phyloP scores from a whole-genome alignment of 2,797 vertebrate genomes.

The Hemibagrus guttatus region DNA sequence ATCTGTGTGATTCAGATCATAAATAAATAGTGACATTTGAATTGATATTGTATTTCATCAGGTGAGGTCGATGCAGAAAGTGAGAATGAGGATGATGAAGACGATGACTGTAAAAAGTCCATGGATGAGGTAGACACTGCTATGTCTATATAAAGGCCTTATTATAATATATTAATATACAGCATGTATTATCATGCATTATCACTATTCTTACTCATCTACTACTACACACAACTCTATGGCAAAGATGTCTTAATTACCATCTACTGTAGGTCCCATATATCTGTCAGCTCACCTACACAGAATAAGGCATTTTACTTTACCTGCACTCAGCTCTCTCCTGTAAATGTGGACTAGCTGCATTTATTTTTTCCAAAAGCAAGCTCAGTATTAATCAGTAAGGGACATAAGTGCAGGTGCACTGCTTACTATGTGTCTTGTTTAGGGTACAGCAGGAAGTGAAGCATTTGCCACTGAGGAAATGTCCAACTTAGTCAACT shows the following conservation, averaged over 20 bases:
- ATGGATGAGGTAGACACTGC: constrained; percentile 88
- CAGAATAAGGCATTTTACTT: background rate
- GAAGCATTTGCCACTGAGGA: constrained; percentile 96
- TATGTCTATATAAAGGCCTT: background rate
- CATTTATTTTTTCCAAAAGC: background rate
- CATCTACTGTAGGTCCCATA: background rate
- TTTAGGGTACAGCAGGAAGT: constrained; percentile 91
- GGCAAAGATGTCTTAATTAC: background rate
- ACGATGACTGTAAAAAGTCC: constrained; percentile 94
- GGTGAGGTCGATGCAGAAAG: constrained; percentile 94
- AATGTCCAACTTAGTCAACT: constrained; percentile 98
- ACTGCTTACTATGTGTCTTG: constrained; percentile 36
- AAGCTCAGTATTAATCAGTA: background rate
- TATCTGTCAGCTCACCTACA: background rate
- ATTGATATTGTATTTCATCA: constrained; percentile 60
- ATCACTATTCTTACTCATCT: background rate
- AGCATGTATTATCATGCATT: background rate
- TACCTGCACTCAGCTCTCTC: background rate
- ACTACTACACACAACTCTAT: background rate
- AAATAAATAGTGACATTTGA: background rate
- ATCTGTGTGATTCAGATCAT: background rate
- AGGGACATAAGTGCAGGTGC: background rate
- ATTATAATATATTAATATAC: background rate
- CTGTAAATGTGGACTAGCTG: background rate
- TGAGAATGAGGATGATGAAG: constrained; percentile 92